phyloP scores from a whole-genome alignment of 2,888 invertebrate species.

The Chydorus sphaericus region DNA sequence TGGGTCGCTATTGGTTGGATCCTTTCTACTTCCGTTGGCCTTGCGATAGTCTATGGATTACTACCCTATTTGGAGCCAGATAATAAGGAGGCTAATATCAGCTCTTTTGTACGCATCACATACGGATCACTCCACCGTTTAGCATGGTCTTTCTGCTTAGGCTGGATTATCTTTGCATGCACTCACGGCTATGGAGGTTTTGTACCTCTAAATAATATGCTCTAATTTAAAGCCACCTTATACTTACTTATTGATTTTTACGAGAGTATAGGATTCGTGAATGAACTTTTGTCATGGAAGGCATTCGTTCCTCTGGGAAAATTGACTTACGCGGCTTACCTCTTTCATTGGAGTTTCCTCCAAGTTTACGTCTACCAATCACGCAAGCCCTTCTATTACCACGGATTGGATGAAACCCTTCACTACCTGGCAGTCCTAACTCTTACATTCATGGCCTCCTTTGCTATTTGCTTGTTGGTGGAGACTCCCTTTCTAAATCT shows the following conservation, averaged over 20 bases:
- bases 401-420: no score
- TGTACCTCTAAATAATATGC: background rate
- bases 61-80: slow-evolving; percentile 39
- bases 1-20: no score
- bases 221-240: background rate
- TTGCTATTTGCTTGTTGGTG: background rate
- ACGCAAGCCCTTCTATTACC: background rate
- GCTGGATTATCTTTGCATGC: slow-evolving; percentile 64
- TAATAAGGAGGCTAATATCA: slow-evolving; percentile 42
- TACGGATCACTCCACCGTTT: slow-evolving; percentile 70
- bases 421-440: no score
- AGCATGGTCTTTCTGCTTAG: slow-evolving; percentile 55
- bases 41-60: slow-evolving; percentile 62
- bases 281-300: slow-evolving; percentile 64
- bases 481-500: slow-evolving; percentile 7
- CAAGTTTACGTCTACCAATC: background rate
- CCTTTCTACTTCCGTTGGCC: slow-evolving; percentile 45
- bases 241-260: background rate
- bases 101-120: slow-evolving; percentile 52
- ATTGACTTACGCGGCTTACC: slow-evolving; percentile 86
- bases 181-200: slow-evolving; percentile 44
- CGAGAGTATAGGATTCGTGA: slow-evolving; percentile 43
- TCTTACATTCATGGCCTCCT: background rate
- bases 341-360: slow-evolving; percentile 28
- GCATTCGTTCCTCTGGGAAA: slow-evolving; percentile 76